These are phyloP conservation scores for Heliconius sara DNA, from an alignment of 2,888 invertebrate species.

Conservation along the genomic window DNA sequence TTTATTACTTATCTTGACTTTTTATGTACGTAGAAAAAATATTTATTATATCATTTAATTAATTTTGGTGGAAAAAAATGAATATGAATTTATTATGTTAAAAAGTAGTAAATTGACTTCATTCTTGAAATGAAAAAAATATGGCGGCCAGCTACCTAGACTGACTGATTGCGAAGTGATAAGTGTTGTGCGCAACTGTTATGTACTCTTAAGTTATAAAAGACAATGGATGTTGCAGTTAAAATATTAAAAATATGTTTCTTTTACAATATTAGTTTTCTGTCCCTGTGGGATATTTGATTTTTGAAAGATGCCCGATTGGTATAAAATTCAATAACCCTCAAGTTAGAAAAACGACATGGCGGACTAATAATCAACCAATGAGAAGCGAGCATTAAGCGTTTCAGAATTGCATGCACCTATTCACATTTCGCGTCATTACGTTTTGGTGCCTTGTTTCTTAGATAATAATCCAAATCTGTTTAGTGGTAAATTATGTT, in stretches of 20 bases:
- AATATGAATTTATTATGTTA: neutral
- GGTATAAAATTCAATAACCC: constrained; percentile 65
- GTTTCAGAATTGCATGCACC: constrained; percentile 86
- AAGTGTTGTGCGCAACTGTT: constrained; percentile 46
- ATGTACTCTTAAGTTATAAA: constrained; percentile 30
- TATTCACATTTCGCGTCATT: constrained; percentile 90
- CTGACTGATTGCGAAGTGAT: constrained; percentile 50
- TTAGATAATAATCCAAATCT: constrained; percentile 71
- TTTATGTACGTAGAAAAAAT: neutral
- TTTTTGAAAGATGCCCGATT: constrained; percentile 43
- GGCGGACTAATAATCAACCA: constrained; percentile 88
- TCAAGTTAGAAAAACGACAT: constrained; percentile 83
- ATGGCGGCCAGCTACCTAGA: constrained; percentile 51
- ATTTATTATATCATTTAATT: neutral
- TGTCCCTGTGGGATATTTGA: constrained; percentile 33
- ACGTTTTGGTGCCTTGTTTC: constrained; percentile 86
- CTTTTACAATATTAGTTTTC: constrained; percentile 34
- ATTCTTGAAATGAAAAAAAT: constrained; percentile 39
- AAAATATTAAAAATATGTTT: constrained; percentile 35
- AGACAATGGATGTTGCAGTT: constrained; percentile 39
- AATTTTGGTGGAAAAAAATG: neutral
- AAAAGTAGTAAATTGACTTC: constrained; percentile 38
- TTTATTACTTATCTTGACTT: neutral
- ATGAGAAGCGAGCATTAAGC: constrained; percentile 87
- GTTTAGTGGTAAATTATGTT: constrained; percentile 67